Base-by-base conservation (phyloP, 2,113 vertebrate species). In the Trogon melanurus region DNA sequence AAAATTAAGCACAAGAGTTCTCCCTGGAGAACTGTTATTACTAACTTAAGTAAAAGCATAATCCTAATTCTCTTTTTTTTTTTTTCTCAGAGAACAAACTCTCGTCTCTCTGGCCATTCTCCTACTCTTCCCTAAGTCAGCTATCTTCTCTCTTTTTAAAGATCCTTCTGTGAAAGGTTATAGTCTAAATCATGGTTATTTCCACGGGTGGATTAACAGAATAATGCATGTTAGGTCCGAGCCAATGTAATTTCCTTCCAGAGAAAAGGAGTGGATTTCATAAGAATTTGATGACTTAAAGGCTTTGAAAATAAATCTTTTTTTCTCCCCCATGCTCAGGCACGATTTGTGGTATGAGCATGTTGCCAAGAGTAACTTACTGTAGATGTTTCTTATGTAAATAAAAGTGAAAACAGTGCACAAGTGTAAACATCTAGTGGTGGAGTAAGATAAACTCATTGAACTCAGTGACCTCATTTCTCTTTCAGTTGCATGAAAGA, bases 321-420 rank as follows among this genome's bases (percentile, higher is more conserved):
- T 89, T 73, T 80, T 78, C 81, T 57, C 29, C 73, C 88, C 72
- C 96, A 96, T 60, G 97, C 88, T 91, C 5, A 11, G 96, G 80
- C 97, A 96, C 15, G 96, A 94, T 80, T 44, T 62, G 69, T 11
- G 79, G 44, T 53, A 17, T 13, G 53, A 87, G 70, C 45, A 2
- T 56, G 65, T 22, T 96, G 94, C 95, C 89, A 53, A 70, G 96
- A 91, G 91, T 23, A 79, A 61, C 83, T 62, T 34, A 26, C 78
- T 74, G 81, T 53, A 74, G 92, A 11, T 56, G 72, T 94, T 73
- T 73, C 76, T 89, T 83, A 32, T 90, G 73, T 80, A 96, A 97
- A 95, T 94, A 90, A 95, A 95, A 97, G 95, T 93, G 97, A 96
- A 95, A 91, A 92, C 91, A 51, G 48, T 23, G 13, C 85, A 56